Conservation (phyloP, 2,888 invertebrate species). For the Dinocampus coccinellae region DNA sequence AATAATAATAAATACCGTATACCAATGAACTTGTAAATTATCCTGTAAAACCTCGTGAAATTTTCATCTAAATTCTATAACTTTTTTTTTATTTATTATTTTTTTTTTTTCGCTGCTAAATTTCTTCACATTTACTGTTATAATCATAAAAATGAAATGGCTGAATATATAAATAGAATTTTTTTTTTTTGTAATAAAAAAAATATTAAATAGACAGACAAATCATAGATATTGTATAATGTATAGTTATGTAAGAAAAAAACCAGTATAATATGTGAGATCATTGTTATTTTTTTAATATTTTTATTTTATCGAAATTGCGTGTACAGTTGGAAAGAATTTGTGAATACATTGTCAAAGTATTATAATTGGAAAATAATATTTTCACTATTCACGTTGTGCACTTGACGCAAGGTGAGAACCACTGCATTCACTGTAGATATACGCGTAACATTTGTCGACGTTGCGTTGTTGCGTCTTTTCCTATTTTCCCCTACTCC, state of each 20-base stretch:
- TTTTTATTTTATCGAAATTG: background rate
- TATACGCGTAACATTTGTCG: slow-evolving; percentile 45
- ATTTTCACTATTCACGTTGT: slow-evolving; percentile 37
- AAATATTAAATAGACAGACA: too few relatives aligned
- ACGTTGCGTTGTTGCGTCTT: slow-evolving; percentile 46
- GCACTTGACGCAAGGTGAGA: slow-evolving; percentile 45
- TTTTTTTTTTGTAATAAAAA: too few relatives aligned
- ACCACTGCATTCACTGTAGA: slow-evolving; percentile 40
- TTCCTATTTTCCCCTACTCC: slow-evolving; percentile 45
- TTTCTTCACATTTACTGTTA: background rate
- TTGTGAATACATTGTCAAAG: slow-evolving; percentile 24
- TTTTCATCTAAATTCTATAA: background rate
- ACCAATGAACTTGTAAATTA: slow-evolving; percentile 1
- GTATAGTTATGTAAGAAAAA: too few relatives aligned
- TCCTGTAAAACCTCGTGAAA: background rate
- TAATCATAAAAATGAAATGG: background rate
- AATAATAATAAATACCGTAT: background rate
- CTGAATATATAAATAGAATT: background rate
- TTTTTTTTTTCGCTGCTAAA: too few relatives aligned
- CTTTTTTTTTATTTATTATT: background rate
- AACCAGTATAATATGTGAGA: background rate
- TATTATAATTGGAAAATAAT: slow-evolving; percentile 2
- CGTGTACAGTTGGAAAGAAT: slow-evolving; percentile 1
- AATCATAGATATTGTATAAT: too few relatives aligned
- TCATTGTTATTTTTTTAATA: too few relatives aligned